A percentile compares a stretch with the other conserved stretches of the same genome.
Conservation (phyloP, 1,140 invertebrate genomes). For the Papilio machaon region DNA sequence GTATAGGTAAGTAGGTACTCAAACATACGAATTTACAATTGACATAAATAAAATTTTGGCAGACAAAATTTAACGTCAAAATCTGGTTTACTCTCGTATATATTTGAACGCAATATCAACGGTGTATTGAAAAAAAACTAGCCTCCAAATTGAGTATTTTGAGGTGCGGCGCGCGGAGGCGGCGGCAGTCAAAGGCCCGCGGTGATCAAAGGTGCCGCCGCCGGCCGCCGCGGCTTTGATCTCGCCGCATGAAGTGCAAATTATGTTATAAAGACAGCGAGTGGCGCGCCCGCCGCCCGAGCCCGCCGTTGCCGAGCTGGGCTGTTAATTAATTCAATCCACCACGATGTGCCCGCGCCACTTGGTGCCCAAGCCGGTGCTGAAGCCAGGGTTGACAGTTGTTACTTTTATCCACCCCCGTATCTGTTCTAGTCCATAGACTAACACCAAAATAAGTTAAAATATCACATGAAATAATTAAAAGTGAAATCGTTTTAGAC, state of each 20-base stretch:
- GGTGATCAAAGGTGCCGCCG: slow-evolving; percentile 78
- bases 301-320: slow-evolving; percentile 60
- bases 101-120: slow-evolving; percentile 35
- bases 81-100: slow-evolving; percentile 16
- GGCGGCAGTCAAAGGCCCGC: slow-evolving; percentile 75
- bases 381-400: slow-evolving; percentile 17
- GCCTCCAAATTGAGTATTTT: slow-evolving; percentile 77
- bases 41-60: not conserved
- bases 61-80: not conserved
- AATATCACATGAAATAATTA: not conserved
- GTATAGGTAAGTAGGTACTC: not conserved
- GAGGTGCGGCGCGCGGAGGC: slow-evolving; percentile 75
- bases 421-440: not conserved
- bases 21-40: not conserved
- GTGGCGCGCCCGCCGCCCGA: slow-evolving; percentile 68
- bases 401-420: not conserved
- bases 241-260: slow-evolving; percentile 79
- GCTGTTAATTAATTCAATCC: slow-evolving; percentile 78
- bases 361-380: not conserved
- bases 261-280: slow-evolving; percentile 82
- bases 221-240: slow-evolving; percentile 73
- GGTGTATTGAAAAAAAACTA: slow-evolving; percentile 65
- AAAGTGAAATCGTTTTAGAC: not conserved
- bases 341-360: slow-evolving; percentile 48
- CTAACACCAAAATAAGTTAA: too few relatives aligned